Base-by-base conservation (phyloP, 1,140 invertebrate genomes). In the Chymomyza costata region DNA sequence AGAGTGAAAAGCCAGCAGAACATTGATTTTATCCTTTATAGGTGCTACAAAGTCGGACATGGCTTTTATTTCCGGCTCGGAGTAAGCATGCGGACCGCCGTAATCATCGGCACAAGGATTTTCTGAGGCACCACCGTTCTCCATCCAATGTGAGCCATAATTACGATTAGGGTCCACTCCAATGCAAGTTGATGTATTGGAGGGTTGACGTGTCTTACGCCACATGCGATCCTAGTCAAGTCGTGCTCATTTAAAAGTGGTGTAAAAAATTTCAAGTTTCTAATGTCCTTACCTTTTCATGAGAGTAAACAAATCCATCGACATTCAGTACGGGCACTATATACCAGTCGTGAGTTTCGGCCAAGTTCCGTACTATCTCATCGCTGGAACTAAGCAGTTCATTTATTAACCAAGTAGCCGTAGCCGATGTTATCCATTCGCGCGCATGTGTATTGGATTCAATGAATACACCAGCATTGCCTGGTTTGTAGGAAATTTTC, bases 121-220 rank as follows among this genome's bases (percentile, higher is more conserved):
- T 0, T 6, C 0, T 0, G 67, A 81, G 3, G 65, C 66, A 0
- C 82, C 76, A 1, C 21, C 52, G 63, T 86, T 86, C 46, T 88
- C 88, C 34, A 86, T 86, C 90, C 90, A 92, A 65, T 90, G 86
- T 54, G 87, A 90, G 57, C 90, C 90, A 86, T 89, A 93, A 74
- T 93, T 93, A 17, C 92, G 86, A 76, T 93, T 92, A 0, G 89
- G 84, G 67, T 93, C 91, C 0, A 89, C 90, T 1, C 92, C 92
- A 31, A 89, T 71, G 57, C 91, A 93, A 2, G 11, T 16, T 0
- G 41, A 67, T 45, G 8, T 60, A 1, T 18, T 31, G 7, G 80
- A 68, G 3, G 81, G 78, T 17, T 82, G 71, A 1, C 88, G 74
- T 1, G 87, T 88, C 58, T 89, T 89, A 3, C 88, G 80, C 88